Evolutionary conservation across 1,140 invertebrate genomes (phyloP).

Genomic region (Saxidomus purpurata): DNA sequence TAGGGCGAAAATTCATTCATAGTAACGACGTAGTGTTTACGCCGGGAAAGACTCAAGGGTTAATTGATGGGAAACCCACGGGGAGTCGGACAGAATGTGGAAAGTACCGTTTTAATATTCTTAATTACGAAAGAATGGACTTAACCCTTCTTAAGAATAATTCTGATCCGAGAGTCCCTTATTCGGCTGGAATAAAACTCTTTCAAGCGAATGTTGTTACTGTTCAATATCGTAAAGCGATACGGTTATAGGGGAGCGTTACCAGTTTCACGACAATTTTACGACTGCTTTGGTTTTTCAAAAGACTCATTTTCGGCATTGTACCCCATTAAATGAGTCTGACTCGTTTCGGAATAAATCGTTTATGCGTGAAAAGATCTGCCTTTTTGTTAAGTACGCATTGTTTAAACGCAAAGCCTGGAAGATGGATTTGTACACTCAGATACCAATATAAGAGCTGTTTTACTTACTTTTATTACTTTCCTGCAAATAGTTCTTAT

Average conservation of each 20-base stretch:
- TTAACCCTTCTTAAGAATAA: conserved; percentile 1
- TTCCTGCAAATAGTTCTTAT: too few species aligned
- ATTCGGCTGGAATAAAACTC: conserved; percentile 31
- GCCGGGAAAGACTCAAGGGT: not conserved
- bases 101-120: conserved; percentile 59
- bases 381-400: not conserved
- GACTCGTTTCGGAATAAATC: not conserved
- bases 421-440: too few species aligned
- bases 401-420: not conserved
- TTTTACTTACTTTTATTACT: too few species aligned
- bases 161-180: conserved; percentile 9
- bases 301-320: conserved; percentile 30
- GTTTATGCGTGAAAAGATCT: not conserved
- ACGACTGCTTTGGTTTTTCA: conserved; percentile 43
- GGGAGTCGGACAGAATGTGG: not conserved
- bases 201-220: conserved; percentile 43
- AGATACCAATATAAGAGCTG: too few species aligned
- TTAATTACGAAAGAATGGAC: conserved; percentile 64
- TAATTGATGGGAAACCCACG: conserved; percentile 53
- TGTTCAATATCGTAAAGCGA: conserved; percentile 42
- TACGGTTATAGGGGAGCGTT: conserved; percentile 37
- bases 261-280: conserved; percentile 55
- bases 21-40: conserved; percentile 33
- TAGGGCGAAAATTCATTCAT: conserved; percentile 52
- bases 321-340: not conserved